Evolutionary conservation across 1,140 invertebrate genomes (phyloP), one percentile per base, ranked within the genome.

Genomic region (Dendrolimus kikuchii): DNA sequence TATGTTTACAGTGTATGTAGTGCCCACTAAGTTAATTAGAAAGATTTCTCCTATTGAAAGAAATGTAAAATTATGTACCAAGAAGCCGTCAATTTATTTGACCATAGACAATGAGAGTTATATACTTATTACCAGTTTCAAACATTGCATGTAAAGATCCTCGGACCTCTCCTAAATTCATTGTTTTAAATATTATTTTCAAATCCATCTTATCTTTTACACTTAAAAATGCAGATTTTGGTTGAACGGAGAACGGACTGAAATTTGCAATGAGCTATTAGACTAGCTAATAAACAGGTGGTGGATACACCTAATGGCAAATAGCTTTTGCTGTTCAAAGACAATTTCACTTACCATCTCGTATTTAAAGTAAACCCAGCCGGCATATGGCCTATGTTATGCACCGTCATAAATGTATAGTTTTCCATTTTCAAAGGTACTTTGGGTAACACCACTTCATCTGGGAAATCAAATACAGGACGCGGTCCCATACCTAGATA

Each of bases 381-480:
- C 4, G 75, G 54, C 8, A 81, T 55, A 38, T 51, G 50, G 48
- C 82, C 74, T 45, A 73, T 52, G 49, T 86, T 86, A 37, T 74
- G 71, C 7, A 86, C 53, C 6, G 53, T 55, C 9, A 78, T 36
- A 7, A 60, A 59, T n/a, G 60, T 48, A 44, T 64, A 39, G 51
- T 68, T 83, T 59, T 83, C 71, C 42, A 82, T 57, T 57, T 86
- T 86, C 5, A 86, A 45, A 6, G 82, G 82, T 38, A 58, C 64
- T 52, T 68, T 66, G 39, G 77, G 71, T 46, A 86, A 60, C 5
- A 54, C 40, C 5, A 86, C 50, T 52, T 63, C 44, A 62, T 86
- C 77, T 5, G 82, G 80, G 56, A 83, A 78, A 59, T 86, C 62
- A 9, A 86, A 67, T 38, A 82, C 45, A 6, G 77, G 77, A 51